Percentiles rank a stretch among this genome's conserved stretches.
Conservation (phyloP, 1,140 invertebrate genomes). For the Rhopalosiphum padi region DNA sequence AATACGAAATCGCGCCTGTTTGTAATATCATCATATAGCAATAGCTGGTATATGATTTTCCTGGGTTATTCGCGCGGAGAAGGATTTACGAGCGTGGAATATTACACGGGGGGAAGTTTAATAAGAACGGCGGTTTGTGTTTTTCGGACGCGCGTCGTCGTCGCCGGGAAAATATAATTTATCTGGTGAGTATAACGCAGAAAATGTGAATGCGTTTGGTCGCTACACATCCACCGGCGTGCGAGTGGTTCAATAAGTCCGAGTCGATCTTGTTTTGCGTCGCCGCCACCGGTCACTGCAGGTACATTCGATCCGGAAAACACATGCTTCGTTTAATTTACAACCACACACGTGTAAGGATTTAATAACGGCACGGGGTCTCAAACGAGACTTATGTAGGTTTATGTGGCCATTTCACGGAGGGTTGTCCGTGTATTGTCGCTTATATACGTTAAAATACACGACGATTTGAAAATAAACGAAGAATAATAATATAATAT, state of each 20-base stretch:
- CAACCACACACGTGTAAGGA: neutral
- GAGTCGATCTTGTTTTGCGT: neutral
- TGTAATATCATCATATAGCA: neutral
- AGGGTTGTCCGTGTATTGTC: neutral
- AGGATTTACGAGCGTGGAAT: neutral
- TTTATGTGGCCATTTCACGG: neutral
- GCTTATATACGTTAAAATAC: neutral
- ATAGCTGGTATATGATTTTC: neutral
- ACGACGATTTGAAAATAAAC: neutral
- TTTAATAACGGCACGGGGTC: neutral
- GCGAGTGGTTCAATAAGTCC: neutral
- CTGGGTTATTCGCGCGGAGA: neutral
- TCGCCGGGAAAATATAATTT: neutral
- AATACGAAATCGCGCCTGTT: neutral
- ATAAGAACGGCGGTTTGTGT: slow-evolving; percentile 5
- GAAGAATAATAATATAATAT: neutral
- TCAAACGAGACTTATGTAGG: no score
- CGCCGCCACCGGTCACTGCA: no score
- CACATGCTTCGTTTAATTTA: neutral
- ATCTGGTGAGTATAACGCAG: neutral
- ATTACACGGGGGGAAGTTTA: neutral
- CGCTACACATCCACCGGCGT: neutral
- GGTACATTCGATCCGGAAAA: neutral
- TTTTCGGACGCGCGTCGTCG: neutral
- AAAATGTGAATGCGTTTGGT: neutral